Evolutionary conservation across 2,113 vertebrate species (phyloP), one percentile per base, ranked within the genome.

Genomic region (Theristicus caerulescens): DNA sequence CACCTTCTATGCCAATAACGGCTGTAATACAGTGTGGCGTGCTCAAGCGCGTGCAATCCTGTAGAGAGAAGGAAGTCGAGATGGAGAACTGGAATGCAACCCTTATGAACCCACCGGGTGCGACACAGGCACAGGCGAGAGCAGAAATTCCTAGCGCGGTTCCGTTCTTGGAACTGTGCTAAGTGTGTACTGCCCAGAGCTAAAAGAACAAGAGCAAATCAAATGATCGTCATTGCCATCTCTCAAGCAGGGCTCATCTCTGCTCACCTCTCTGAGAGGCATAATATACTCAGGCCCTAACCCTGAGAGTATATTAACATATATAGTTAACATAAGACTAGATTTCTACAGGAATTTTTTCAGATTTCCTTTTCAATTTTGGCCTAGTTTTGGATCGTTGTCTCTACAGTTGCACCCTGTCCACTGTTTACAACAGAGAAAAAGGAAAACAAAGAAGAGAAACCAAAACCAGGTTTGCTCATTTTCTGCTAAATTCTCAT

Each of bases 201-300:
- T 65, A 55, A 42, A 70, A 70, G 38, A 65, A 26, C 11, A 49
- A 44, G 27, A 32, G 27, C 27, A 51, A 69, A 62, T 18, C 15
- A 47, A 71, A 34, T 2, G 0, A 29, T 17, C 0, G 0, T 3
- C 20, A 3, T 8, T 27, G 54, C 29, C 34, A 54, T 18, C 52
- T 55, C 46, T 62, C 59, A 52, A 19, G 44, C 42, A 40, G 34
- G 34, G 31, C 42, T 78, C 25, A 32, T 10, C 36, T 67, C 76
- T n/a, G 47, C 59, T 73, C 42, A 51, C 26, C 34, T 55, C 44
- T 76, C 38, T 12, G 13, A 44, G 16, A 78, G 10, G 19, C 5
- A 7, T 6, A 21, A 49, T 5, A 31, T 3, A 29, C 31, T 38
- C 31, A 36, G 34, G 52, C 25, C 27, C 29, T 54, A 47, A 52